Evolutionary conservation across 2,113 vertebrate species (phyloP).

Genomic region (western clawed frog (Xenopus tropicalis)): DNA sequence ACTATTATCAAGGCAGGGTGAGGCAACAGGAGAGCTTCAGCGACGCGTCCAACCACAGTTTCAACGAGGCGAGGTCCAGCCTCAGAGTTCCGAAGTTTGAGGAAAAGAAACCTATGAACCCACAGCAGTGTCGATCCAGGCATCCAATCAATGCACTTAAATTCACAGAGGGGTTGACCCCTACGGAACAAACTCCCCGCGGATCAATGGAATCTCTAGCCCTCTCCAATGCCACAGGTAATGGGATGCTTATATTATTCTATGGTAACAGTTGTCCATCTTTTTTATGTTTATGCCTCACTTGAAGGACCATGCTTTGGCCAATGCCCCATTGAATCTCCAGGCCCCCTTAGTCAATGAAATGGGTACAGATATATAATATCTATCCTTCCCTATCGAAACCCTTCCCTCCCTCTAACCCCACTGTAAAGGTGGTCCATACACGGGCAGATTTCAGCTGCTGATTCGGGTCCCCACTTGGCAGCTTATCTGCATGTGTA

Average conservation of each 20-base stretch:
- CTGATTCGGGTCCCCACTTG: no score
- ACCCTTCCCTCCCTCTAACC: no score
- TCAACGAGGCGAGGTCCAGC: slow-evolving; percentile 78
- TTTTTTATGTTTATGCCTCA: not conserved
- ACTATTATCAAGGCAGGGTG: slow-evolving; percentile 81
- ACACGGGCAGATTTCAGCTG: no score
- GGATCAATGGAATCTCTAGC: slow-evolving; percentile 95
- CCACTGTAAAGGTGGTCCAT: no score
- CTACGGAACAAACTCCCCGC: slow-evolving; percentile 86
- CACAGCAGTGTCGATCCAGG: slow-evolving; percentile 80
- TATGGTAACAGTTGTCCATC: not conserved
- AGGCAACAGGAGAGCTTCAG: slow-evolving; percentile 86
- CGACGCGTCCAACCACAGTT: slow-evolving; percentile 80
- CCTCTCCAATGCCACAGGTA: slow-evolving; percentile 89
- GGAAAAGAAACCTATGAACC: slow-evolving; percentile 72
- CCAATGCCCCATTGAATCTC: no score
- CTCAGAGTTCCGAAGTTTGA: slow-evolving; percentile 80
- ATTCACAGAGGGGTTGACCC: slow-evolving; percentile 83
- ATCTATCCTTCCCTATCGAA: no score
- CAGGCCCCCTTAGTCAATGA: no score
- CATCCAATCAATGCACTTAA: slow-evolving; percentile 90
- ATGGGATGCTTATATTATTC: not conserved
- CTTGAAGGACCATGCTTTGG: not conserved
- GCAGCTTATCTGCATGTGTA: no score
- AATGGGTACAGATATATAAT: no score